Percentiles rank a stretch among this genome's conserved stretches.
Conservation (phyloP, 2,888 invertebrate genomes). For the Drosophila phalerata region DNA sequence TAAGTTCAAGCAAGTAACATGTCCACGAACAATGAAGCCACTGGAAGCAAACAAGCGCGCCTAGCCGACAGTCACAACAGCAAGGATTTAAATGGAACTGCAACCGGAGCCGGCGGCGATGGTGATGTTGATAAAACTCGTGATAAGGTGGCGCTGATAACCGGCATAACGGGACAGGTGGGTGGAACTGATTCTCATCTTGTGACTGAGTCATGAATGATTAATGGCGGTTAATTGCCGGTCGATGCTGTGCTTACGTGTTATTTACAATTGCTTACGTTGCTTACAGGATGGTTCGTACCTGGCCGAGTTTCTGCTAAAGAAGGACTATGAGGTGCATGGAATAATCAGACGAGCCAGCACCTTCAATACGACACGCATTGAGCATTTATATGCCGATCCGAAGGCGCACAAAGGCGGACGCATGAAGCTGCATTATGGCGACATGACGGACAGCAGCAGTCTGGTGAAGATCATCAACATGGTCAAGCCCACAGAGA, state of each 20-base stretch:
- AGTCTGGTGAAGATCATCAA: constrained; percentile 95
- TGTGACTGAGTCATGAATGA: constrained; percentile 38
- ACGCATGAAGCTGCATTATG: constrained; percentile 97
- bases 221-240: not conserved
- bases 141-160: constrained; percentile 92
- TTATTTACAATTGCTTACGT: constrained; percentile 16
- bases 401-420: constrained; percentile 95
- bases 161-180: constrained; percentile 99
- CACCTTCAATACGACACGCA: constrained; percentile 98
- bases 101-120: constrained; percentile 9
- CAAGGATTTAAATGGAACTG: constrained; percentile 57
- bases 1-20: constrained; percentile 47
- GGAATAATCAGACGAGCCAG: constrained; percentile 97
- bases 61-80: constrained; percentile 42
- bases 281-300: constrained; percentile 96
- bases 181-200: constrained; percentile 54
- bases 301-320: constrained; percentile 95
- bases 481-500: constrained; percentile 91
- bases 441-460: constrained; percentile 99
- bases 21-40: constrained; percentile 63
- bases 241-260: constrained; percentile 47
- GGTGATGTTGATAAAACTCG: constrained; percentile 28
- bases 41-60: constrained; percentile 61
- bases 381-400: constrained; percentile 97
- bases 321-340: constrained; percentile 97